Evolutionary conservation across 2,113 vertebrate genomes (phyloP).

Genomic region (Aramus guarauna): DNA sequence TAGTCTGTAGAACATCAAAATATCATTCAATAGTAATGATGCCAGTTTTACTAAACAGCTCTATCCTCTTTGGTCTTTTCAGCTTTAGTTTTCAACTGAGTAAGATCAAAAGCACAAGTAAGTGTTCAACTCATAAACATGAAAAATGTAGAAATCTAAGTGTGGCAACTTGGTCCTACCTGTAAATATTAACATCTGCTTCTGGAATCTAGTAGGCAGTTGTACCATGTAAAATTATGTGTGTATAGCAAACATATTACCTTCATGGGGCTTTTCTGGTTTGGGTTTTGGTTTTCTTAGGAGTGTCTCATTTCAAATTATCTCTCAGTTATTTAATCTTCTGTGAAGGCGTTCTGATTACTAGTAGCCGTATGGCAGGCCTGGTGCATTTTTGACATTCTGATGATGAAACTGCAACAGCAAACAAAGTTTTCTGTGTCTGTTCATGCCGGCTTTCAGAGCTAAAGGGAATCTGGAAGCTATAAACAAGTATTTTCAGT

Average conservation of each 20-base stretch:
- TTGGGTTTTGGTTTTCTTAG: constrained; percentile 17
- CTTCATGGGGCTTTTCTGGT: constrained; percentile 9
- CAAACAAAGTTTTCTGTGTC: constrained; percentile 6
- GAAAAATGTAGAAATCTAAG: not conserved
- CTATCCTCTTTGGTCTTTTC: not conserved
- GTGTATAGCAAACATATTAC: not conserved
- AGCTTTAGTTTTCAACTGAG: not conserved
- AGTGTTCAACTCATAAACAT: not conserved
- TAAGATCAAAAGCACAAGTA: not conserved
- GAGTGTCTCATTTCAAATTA: constrained; percentile 1
- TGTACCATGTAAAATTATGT: not conserved
- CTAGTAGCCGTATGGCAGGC: not conserved
- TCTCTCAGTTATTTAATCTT: not conserved
- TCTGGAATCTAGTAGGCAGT: not conserved
- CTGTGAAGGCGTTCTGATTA: not conserved
- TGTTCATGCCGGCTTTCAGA: not conserved
- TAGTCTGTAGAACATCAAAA: not conserved
- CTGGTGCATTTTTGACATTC: constrained; percentile 30
- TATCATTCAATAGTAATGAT: not conserved
- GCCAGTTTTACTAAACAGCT: not conserved
- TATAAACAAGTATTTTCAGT: constrained; percentile 28
- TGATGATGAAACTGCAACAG: constrained; percentile 28
- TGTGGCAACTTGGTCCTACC: not conserved
- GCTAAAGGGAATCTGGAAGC: not conserved
- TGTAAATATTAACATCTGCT: not conserved